Evolutionary conservation across 2,888 invertebrate species (phyloP).

Genomic region (Dryomyza anilis): DNA sequence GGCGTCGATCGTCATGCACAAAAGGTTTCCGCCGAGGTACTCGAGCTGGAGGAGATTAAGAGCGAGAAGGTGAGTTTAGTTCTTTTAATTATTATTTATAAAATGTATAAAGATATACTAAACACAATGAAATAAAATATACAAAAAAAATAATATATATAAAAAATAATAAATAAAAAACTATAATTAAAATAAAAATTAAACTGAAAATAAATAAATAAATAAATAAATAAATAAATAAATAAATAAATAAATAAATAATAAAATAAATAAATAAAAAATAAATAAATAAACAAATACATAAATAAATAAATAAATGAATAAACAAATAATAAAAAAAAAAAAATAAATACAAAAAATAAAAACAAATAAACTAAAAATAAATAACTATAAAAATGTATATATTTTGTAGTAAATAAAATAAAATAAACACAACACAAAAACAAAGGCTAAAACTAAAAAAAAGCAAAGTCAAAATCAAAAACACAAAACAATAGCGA

Average conservation of each 20-base stretch:
- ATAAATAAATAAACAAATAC: too few species aligned
- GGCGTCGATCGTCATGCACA: slow-evolving; percentile 67
- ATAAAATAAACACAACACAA: not conserved
- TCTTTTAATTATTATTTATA: too few species aligned
- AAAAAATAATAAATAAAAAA: too few species aligned
- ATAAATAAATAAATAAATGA: not conserved
- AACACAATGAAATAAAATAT: too few species aligned
- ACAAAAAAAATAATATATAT: too few species aligned
- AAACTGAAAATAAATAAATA: too few species aligned
- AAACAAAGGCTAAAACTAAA: too few species aligned
- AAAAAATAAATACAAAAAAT: not conserved
- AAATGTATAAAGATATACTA: too few species aligned
- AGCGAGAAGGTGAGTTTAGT: slow-evolving; percentile 59
- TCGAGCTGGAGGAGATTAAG: slow-evolving; percentile 61
- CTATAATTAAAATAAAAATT: too few species aligned
- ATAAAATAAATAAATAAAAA: too few species aligned
- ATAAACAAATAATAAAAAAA: not conserved
- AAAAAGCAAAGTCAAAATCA: not conserved
- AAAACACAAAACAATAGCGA: not conserved
- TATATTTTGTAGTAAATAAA: not conserved
- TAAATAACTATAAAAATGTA: not conserved
- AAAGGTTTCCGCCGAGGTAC: slow-evolving; percentile 63
- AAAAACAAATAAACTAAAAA: not conserved
- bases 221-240: too few species aligned
- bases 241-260: too few species aligned